Evolutionary conservation across 2,888 invertebrate genomes (phyloP).

Genomic region (Dasypolia templi): DNA sequence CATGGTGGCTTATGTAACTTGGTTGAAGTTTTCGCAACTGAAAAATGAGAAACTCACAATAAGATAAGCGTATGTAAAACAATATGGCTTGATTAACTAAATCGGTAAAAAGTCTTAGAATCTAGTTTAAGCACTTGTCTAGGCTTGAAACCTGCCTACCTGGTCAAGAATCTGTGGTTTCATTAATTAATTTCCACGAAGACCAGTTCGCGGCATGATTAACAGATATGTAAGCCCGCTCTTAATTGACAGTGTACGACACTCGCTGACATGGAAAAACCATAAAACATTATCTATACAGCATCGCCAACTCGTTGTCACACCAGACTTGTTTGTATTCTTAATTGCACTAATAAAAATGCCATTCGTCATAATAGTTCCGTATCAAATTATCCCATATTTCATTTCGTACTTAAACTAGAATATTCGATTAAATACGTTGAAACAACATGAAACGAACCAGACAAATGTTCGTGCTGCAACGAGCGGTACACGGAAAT

Average conservation of each 20-base stretch:
- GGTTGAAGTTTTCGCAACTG: slow-evolving; percentile 31
- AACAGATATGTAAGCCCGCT: slow-evolving; percentile 30
- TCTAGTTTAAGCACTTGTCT: neutral
- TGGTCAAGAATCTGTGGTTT: slow-evolving; percentile 37
- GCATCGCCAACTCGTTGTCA: slow-evolving; percentile 32
- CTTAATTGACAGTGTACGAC: slow-evolving; percentile 47
- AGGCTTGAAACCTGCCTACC: neutral
- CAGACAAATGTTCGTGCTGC: slow-evolving; percentile 33
- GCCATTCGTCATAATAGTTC: slow-evolving; percentile 45
- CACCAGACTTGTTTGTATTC: slow-evolving; percentile 37
- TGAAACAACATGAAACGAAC: slow-evolving; percentile 43
- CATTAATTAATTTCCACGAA: slow-evolving; percentile 37
- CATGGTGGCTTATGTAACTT: slow-evolving; percentile 10
- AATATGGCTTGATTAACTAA: slow-evolving; percentile 1
- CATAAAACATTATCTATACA: slow-evolving; percentile 46
- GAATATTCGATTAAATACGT: slow-evolving; percentile 21
- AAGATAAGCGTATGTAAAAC: slow-evolving; percentile 18
- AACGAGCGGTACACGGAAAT: slow-evolving; percentile 67
- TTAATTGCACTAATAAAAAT: slow-evolving; percentile 45
- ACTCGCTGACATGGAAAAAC: slow-evolving; percentile 58
- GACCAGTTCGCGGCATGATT: slow-evolving; percentile 48
- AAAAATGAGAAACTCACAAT: slow-evolving; percentile 13
- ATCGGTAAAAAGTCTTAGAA: neutral
- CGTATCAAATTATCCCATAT: slow-evolving; percentile 32
- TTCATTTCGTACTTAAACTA: slow-evolving; percentile 21